A percentile compares a stretch with the other conserved stretches of the same genome.
Evolutionary conservation across 2,113 vertebrate genomes (phyloP).

Genomic region (Geothlypis trichas): DNA sequence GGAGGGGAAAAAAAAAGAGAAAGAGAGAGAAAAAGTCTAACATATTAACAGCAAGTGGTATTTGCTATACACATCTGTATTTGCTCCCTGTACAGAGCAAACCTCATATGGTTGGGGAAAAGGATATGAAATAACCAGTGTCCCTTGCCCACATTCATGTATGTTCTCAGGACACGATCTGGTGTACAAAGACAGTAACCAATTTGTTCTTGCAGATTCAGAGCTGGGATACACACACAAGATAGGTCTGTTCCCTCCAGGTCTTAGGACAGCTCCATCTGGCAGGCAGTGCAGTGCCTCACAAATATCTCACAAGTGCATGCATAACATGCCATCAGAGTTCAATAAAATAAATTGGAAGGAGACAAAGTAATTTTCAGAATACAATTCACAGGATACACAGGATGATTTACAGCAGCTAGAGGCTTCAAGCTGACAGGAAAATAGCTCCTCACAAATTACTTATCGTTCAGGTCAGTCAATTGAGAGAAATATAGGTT

Average conservation of each 20-base stretch:
- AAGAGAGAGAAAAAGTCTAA: not conserved
- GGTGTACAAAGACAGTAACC: not conserved
- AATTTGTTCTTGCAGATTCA: not conserved
- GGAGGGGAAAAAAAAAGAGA: not conserved
- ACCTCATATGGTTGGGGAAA: not conserved
- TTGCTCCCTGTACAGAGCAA: not conserved
- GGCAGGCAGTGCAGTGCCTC: not conserved
- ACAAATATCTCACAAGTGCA: not conserved
- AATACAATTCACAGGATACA: slow-evolving; percentile 21
- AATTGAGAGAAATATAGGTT: not conserved
- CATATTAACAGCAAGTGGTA: not conserved
- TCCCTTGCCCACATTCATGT: not conserved
- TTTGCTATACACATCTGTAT: not conserved
- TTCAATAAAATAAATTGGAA: slow-evolving; percentile 38
- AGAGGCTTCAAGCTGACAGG: not conserved
- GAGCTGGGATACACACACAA: not conserved
- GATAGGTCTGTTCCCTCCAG: not conserved
- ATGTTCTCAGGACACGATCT: not conserved
- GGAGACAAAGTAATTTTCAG: slow-evolving; percentile 20
- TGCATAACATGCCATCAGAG: not conserved
- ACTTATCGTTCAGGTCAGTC: not conserved
- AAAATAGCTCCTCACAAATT: slow-evolving; percentile 23
- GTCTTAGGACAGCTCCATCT: not conserved
- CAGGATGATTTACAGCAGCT: slow-evolving; percentile 7
- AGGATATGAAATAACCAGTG: not conserved